phyloP scores from a whole-genome alignment of 64 coral and sea anemone genomes.

The Platygyra sinensis region DNA sequence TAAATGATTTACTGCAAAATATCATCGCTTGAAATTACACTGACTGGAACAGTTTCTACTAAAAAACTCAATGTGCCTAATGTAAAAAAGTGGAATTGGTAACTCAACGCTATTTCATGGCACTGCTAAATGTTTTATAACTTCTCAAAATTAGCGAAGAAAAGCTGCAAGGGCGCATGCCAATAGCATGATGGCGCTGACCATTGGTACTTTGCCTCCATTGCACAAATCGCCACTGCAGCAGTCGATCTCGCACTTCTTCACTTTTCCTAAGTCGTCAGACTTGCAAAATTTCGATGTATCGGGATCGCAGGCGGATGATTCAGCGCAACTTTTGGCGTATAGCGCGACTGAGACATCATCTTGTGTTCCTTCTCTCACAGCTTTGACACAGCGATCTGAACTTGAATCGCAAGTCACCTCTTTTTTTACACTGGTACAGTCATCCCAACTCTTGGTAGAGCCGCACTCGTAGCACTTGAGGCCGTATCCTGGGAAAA shows the following conservation, averaged over 20 bases:
- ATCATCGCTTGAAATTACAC: too few relatives aligned
- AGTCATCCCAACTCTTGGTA: not conserved
- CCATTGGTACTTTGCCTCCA: not conserved
- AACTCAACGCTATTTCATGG: too few relatives aligned
- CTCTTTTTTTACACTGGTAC: not conserved
- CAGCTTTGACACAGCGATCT: not conserved
- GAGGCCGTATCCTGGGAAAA: not conserved
- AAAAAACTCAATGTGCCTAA: too few relatives aligned
- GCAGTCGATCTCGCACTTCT: not conserved
- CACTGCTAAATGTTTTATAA: too few relatives aligned
- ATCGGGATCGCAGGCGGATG: not conserved
- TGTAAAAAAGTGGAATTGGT: too few relatives aligned
- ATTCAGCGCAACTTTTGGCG: not conserved
- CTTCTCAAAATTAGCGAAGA: not conserved
- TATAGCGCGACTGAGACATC: not conserved
- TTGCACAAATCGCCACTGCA: conserved; percentile 16
- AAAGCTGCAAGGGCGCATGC: conserved; percentile 10
- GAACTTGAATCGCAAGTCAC: not conserved
- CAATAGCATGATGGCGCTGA: conserved; percentile 14
- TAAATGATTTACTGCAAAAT: too few relatives aligned
- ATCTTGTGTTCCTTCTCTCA: not conserved
- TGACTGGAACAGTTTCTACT: too few relatives aligned
- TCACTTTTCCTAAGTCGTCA: not conserved
- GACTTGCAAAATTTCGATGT: not conserved
- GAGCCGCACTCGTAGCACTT: not conserved